Evolutionary conservation across 1,140 invertebrate genomes (phyloP), one percentile per base, ranked within the genome.

Genomic region (Andricus grossulariae): DNA sequence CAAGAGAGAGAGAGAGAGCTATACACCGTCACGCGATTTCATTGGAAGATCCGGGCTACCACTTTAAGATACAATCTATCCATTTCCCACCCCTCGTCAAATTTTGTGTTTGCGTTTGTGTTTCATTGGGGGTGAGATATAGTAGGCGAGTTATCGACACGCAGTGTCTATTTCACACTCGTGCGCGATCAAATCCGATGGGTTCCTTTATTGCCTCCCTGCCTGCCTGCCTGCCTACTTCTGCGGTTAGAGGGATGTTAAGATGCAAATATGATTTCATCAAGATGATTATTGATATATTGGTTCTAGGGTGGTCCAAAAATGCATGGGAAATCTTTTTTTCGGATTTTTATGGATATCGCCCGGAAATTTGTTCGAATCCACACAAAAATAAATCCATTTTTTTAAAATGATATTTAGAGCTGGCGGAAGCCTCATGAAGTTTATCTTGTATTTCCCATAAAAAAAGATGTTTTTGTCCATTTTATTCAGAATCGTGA

Each of bases 1-100:
- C 60, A 21, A 52, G 76, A n/a, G 75, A 66, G 32, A 32, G 25
- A 32, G 25, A 32, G 25, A 32, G 81, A 75, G 76, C 32, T 54
- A 77, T 66, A 50, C 74, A 74, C 83, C 76, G 25, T 5, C 25
- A 5, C 25, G 88, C 87, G 81, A 88, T 83, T 85, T 88, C 86
- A 90, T 90, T 90, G 89, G 89, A 88, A 89, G 88, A 85, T 83
- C 76, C 84, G 45, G 12, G 74, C 50, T 74, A 75, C 76, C 74
- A 78, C 82, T 81, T 81, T 77, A 79, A 80, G 78, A 73, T 76
- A 78, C 78, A 76, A 76, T 76, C 74, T 75, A 52, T 72, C 80
- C 78, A 77, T 76, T 54, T 77, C 76, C 19, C 60, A 66, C 60
- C 25, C 60, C 39, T 45, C 39, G 15, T 66, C 60, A 45, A 66